Conservation (phyloP, 2,797 vertebrate genomes). For the Tokudaia tokunoshimensis region DNA sequence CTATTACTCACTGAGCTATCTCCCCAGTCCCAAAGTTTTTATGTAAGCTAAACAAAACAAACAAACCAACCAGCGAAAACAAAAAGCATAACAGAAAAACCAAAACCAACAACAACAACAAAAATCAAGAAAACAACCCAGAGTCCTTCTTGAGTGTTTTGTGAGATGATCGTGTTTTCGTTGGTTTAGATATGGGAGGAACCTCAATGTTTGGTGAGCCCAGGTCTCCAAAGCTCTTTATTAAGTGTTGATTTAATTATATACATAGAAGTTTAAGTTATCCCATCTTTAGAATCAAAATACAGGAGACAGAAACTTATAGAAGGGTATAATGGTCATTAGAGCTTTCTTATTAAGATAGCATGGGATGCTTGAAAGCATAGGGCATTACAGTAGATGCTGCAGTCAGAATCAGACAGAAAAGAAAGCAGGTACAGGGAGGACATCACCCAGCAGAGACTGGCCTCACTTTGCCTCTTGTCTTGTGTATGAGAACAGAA, state of each 20-base stretch:
- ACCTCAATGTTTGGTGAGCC: neutral
- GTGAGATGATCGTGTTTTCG: neutral
- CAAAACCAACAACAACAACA: neutral
- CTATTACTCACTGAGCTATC: too few species aligned
- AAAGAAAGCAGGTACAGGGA: rapidly evolving
- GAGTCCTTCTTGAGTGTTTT: neutral
- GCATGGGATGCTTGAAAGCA: rapidly evolving
- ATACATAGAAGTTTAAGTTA: neutral
- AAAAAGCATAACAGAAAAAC: neutral
- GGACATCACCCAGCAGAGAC: neutral
- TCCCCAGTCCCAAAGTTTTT: neutral
- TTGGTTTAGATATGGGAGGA: neutral
- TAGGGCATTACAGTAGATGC: rapidly evolving
- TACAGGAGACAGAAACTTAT: neutral
- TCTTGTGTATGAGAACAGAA: neutral
- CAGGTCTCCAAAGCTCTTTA: neutral
- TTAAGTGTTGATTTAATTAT: neutral
- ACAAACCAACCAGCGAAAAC: neutral
- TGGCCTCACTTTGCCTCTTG: rapidly evolving
- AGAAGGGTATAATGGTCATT: rapidly evolving
- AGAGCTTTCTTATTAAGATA: neutral
- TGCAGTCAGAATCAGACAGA: neutral
- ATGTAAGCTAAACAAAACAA: neutral
- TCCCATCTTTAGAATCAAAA: neutral
- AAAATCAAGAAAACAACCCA: neutral